A percentile compares a stretch with the other conserved stretches of the same genome.
phyloP scores from a whole-genome alignment of 2,888 invertebrate species.

The Lasioglossum figueresi region DNA sequence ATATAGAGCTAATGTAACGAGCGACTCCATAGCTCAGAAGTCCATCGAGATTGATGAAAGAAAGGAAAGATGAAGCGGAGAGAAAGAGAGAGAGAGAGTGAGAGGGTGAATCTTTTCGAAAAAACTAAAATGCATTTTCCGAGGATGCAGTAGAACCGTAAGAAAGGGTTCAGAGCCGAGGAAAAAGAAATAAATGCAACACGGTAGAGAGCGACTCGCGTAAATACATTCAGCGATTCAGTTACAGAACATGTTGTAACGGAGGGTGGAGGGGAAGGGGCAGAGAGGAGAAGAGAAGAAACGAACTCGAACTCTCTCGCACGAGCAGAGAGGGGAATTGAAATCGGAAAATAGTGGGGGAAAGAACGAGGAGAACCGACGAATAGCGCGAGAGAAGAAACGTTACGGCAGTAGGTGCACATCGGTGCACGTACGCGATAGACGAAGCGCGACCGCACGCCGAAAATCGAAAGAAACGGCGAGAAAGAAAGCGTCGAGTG shows the following conservation, averaged over 20 bases:
- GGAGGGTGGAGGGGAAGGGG: background rate
- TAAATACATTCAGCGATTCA: conserved; percentile 36
- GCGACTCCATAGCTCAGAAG: background rate
- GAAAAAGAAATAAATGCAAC: conserved; percentile 56
- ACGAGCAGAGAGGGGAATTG: conserved; percentile 21
- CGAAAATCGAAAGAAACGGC: conserved; percentile 53
- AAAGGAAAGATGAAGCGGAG: background rate
- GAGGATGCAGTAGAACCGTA: too few species aligned
- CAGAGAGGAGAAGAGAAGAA: conserved; percentile 20
- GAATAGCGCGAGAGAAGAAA: conserved; percentile 64
- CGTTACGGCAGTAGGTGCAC: conserved; percentile 54
- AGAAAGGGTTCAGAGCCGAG: background rate
- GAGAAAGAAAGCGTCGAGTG: conserved; percentile 48
- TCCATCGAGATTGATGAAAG: conserved; percentile 8
- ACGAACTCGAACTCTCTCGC: conserved; percentile 25
- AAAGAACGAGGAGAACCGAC: conserved; percentile 63
- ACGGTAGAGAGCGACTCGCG: conserved; percentile 39
- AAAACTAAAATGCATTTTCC: conserved; percentile 17
- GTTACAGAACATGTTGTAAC: conserved; percentile 47
- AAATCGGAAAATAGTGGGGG: conserved; percentile 46
- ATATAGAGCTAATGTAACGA: background rate
- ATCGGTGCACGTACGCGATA: conserved; percentile 51
- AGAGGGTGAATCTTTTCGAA: background rate
- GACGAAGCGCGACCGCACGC: conserved; percentile 72
- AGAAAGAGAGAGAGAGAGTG: background rate